Evolutionary conservation across 2,113 vertebrate species (phyloP), one percentile per base, ranked within the genome.

Genomic region (Chaetodon auriga): DNA sequence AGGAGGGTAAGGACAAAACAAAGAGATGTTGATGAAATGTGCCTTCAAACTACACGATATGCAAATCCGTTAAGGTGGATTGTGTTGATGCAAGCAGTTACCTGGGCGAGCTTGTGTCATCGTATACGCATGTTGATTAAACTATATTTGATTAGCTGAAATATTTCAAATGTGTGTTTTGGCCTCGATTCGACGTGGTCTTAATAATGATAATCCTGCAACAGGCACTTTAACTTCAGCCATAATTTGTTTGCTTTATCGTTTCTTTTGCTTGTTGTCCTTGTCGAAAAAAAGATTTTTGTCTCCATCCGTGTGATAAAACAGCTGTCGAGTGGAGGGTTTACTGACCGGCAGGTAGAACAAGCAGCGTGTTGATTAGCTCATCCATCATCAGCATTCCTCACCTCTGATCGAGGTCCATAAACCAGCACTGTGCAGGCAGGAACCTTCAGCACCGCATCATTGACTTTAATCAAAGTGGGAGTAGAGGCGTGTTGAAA

Each of bases 41-140:
- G 35, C 60, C 46, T 18, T 51, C 49, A 25, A 51, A 45, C 14
- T 48, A 45, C 53, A 79, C 46, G 51, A 80, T 63, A 51, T 38
- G 71, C 36, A 30, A 58, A 70, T 75, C 38, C 58, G 81, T 90
- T 88, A 92, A 92, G 84, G 86, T 91, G 89, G 83, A 88, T 82
- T 70, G 23, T 30, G 30, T 71, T 12, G 8, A 87, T 78, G 75
- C 36, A 38, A 43, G 7, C 0, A 1, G 1, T 41, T 46, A 18
- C 12, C 4, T 38, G 23, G 38, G 38, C 8, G 38, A 1, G 38
- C 38, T 41, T 41, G 38, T 41, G 38, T 6, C 14, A 10, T 1
- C 9, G 57, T 43, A 36, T 65, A 5, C 38, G 35, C 36, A 30
- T 30, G 30, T 30, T 41, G 16, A 51, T 65, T 75, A 14, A 21